These are phyloP conservation scores for Miniopterus natalensis DNA, from an alignment of 2,113 vertebrate species.

Conservation along the genomic window DNA sequence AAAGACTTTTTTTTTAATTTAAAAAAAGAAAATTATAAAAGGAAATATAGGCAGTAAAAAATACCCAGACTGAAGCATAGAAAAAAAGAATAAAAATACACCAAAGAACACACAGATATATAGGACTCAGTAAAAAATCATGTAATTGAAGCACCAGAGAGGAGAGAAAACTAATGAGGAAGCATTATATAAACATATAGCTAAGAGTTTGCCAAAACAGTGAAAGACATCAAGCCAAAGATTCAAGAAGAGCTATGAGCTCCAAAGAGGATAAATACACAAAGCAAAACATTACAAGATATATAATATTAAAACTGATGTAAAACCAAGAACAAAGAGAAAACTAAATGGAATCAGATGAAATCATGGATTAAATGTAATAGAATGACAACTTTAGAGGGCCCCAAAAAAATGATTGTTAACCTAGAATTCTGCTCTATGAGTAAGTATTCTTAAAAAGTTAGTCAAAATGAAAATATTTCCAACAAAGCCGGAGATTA, in stretches of 20 bases:
- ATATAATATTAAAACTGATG: background rate
- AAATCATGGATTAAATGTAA: background rate
- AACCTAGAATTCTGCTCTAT: background rate
- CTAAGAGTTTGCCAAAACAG: background rate
- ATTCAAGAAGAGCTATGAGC: background rate
- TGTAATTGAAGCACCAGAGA: background rate
- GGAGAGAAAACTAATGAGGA: background rate
- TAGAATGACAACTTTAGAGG: background rate
- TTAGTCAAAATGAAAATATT: background rate
- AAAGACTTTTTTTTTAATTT: background rate
- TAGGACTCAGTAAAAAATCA: background rate
- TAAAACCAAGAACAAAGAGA: background rate
- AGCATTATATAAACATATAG: background rate
- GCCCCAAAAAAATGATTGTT: background rate
- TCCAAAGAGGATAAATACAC: background rate
- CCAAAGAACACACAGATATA: background rate
- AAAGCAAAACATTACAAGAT: background rate
- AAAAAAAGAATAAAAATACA: background rate
- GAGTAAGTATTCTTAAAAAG: background rate
- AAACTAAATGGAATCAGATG: slow-evolving; percentile 10
- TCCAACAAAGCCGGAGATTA: background rate
- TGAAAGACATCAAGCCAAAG: background rate
- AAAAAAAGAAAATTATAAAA: background rate
- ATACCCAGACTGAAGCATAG: background rate
- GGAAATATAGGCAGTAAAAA: background rate